Percentiles rank a stretch among this genome's conserved stretches.
These are phyloP conservation scores for Drosophila ezoana DNA, from an alignment of 2,888 invertebrate genomes.

Conservation along the genomic window DNA sequence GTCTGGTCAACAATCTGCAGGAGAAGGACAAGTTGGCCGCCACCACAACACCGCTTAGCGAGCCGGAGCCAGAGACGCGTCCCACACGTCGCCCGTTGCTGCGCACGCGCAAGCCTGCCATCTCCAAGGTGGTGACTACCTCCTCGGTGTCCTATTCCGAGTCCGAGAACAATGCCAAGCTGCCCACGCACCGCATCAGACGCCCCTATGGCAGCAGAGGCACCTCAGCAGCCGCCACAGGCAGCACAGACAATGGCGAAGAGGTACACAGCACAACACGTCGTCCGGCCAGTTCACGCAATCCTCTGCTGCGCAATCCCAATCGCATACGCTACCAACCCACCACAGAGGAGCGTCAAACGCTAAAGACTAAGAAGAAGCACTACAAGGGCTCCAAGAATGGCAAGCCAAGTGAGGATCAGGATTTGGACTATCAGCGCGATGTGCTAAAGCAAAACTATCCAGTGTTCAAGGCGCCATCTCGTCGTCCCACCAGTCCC, in stretches of 20 bases:
- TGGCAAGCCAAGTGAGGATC: slow-evolving; percentile 67
- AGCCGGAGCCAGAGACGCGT: slow-evolving; percentile 82
- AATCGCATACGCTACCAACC: slow-evolving; percentile 85
- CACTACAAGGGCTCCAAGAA: slow-evolving; percentile 70
- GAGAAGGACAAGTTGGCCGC: slow-evolving; percentile 84
- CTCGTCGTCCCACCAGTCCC: slow-evolving; percentile 80
- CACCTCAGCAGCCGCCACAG: slow-evolving; percentile 25
- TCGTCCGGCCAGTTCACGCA: slow-evolving; percentile 73
- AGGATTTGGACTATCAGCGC: slow-evolving; percentile 87
- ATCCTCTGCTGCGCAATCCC: slow-evolving; percentile 83
- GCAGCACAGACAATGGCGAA: slow-evolving; percentile 45
- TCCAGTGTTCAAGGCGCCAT: slow-evolving; percentile 86
- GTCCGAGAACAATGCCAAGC: slow-evolving; percentile 77
- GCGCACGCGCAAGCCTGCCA: slow-evolving; percentile 86
- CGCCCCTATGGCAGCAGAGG: slow-evolving; percentile 83
- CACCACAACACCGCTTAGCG: slow-evolving; percentile 72
- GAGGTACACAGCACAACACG: slow-evolving; percentile 60
- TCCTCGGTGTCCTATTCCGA: slow-evolving; percentile 83
- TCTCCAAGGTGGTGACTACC: slow-evolving; percentile 82
- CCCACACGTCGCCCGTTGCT: slow-evolving; percentile 86
- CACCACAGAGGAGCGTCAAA: slow-evolving; percentile 83
- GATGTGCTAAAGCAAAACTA: slow-evolving; percentile 88
- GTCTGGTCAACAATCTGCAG: slow-evolving; percentile 87
- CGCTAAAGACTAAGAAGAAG: slow-evolving; percentile 80
- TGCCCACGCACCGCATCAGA: slow-evolving; percentile 84